Base-by-base conservation (phyloP, 2,797 vertebrate genomes). In the Halcyon smyrnensis region DNA sequence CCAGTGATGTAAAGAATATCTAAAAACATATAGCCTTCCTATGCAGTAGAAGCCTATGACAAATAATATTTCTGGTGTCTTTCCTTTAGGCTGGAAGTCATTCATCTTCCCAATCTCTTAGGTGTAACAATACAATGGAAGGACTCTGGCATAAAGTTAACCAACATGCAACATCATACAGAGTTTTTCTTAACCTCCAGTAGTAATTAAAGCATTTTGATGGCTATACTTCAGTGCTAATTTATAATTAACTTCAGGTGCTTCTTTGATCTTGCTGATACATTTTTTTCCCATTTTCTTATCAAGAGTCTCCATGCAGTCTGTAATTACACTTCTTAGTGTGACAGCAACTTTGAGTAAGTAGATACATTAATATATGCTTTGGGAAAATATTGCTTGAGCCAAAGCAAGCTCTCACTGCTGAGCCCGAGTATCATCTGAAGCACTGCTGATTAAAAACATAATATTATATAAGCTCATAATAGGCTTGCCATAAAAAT, bases 231-330 rank as follows among this genome's bases (percentile, higher is more conserved):
- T 96, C 82, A 91, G 77, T 87, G 63, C 57, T 96, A 91, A 96
- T 96, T 96, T 88, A 71, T 96, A 95, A 97, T 97, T 97, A 97
- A 95, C 77, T 89, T 97, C 90, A 96, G 94, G 86, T 95, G 76
- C 71, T 95, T 93, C 82, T 97, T 97, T 96, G 94, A 97, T 97
- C 92, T 77, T 87, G 45, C 71, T 73, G 79, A 96, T 96, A 34
- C 11, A 37, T n/a, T 81, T 86, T 78, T 65, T 76, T 56, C 11
- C 71, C 64, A 82, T 95, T 96, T 97, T 82, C 90, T 95, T 97
- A 96, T 97, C 96, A 94, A 77, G 93, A 88, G 45, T 64, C 67
- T 94, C 82, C 53, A 79, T n/a, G 68, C 84, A 94, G 71, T 59
- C 77, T 89, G n/a, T 89, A 97, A 98, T 97, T 97, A 95, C 37